These are phyloP conservation scores for Apis laboriosa DNA, from an alignment of 1,140 invertebrate genomes.

Conservation along the genomic window DNA sequence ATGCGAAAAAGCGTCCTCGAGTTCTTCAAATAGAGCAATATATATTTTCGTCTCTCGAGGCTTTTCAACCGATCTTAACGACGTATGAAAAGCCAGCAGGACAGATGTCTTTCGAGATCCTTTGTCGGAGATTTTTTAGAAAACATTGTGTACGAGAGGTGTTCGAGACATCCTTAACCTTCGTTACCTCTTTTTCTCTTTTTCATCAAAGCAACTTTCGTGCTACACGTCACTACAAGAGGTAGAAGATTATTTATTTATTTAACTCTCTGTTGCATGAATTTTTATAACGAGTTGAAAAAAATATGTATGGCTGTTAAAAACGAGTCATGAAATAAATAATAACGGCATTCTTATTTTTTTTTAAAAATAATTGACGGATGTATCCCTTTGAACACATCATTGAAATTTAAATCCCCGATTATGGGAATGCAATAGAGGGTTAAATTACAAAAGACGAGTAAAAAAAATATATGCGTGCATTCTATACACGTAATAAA, in stretches of 20 bases:
- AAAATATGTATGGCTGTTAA: too few species aligned
- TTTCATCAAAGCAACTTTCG: background rate
- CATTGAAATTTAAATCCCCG: too few species aligned
- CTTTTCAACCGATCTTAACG: constrained; percentile 23
- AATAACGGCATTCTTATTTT: too few species aligned
- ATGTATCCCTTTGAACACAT: too few species aligned
- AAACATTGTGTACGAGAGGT: constrained; percentile 4
- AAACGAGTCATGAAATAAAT: too few species aligned
- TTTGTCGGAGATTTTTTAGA: background rate
- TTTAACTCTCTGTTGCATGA: too few species aligned
- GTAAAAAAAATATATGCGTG: too few species aligned
- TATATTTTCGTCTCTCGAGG: constrained; percentile 6
- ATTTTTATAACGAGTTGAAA: too few species aligned
- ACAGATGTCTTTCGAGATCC: background rate
- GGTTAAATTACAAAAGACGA: too few species aligned
- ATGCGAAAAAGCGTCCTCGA: background rate
- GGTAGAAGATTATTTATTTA: too few species aligned
- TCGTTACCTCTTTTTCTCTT: background rate
- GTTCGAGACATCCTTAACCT: background rate
- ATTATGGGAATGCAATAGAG: too few species aligned
- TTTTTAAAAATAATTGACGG: too few species aligned
- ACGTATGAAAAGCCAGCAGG: background rate
- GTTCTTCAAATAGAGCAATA: constrained; percentile 4
- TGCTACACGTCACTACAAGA: background rate
- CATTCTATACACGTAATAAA: background rate